Conservation (phyloP, 2,797 vertebrate species). For the Diplodus sargus region DNA sequence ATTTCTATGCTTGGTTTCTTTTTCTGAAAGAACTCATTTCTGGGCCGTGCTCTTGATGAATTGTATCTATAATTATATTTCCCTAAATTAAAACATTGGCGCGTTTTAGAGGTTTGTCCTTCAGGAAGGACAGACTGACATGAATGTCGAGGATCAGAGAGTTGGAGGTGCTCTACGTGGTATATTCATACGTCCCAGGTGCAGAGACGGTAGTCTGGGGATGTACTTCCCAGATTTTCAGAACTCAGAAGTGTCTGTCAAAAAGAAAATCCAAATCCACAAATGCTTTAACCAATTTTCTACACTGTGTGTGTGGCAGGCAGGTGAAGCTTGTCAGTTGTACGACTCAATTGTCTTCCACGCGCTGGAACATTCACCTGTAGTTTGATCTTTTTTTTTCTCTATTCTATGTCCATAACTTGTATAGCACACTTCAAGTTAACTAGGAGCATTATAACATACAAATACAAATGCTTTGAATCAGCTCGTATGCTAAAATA, state of each 20-base stretch:
- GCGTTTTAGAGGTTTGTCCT: slow-evolving; percentile 38
- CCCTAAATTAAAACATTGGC: slow-evolving; percentile 39
- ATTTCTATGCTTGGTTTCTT: slow-evolving; percentile 34
- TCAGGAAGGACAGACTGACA: slow-evolving; percentile 6
- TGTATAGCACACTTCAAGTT: not conserved
- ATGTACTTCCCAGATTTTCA: not conserved
- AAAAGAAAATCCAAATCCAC: not conserved
- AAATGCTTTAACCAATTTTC: not conserved
- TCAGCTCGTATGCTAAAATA: not conserved
- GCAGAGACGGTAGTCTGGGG: not conserved
- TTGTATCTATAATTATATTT: slow-evolving; percentile 31
- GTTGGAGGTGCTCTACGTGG: not conserved
- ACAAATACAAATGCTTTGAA: slow-evolving; percentile 14
- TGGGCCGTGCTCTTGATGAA: slow-evolving; percentile 14
- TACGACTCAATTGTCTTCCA: not conserved
- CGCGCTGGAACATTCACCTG: not conserved
- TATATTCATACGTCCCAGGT: not conserved
- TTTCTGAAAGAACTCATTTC: slow-evolving; percentile 8
- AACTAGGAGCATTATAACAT: not conserved
- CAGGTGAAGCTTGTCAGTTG: not conserved
- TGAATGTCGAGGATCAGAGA: not conserved
- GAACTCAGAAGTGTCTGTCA: slow-evolving; percentile 29
- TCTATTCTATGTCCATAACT: not conserved
- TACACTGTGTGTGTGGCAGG: not conserved
- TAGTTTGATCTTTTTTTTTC: not conserved